phyloP scores from a whole-genome alignment of 2,797 vertebrate genomes.

The Lophius americanus region DNA sequence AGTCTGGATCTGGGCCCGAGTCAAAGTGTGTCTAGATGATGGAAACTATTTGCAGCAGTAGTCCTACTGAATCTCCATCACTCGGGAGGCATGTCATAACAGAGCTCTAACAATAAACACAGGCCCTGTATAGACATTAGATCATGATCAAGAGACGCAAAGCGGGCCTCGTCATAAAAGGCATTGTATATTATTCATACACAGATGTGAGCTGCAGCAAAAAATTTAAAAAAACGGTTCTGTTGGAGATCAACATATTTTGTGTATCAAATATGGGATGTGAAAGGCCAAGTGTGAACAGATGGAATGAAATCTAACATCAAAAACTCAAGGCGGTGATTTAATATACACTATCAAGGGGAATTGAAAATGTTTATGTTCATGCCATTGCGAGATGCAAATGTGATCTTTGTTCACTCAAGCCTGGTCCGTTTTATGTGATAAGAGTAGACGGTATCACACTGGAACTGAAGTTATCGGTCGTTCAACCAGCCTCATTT shows the following conservation, averaged over 20 bases:
- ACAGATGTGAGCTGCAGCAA: not conserved
- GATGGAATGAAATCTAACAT: not conserved
- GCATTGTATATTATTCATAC: not conserved
- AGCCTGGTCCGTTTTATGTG: not conserved
- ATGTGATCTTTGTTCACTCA: too few relatives aligned
- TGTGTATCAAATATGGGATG: not conserved
- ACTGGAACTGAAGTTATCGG: not conserved
- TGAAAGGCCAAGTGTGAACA: not conserved
- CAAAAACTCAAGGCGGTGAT: not conserved
- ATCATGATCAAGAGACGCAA: conserved; percentile 10
- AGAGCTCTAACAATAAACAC: conserved; percentile 48
- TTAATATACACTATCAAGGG: not conserved
- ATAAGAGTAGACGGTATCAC: not conserved
- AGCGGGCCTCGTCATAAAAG: conserved; percentile 29
- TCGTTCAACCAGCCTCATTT: not conserved
- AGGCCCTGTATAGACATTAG: conserved; percentile 6
- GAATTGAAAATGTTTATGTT: too few relatives aligned
- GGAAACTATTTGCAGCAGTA: conserved; percentile 62
- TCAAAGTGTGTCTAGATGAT: conserved; percentile 20
- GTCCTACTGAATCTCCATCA: conserved; percentile 52
- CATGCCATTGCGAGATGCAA: too few relatives aligned
- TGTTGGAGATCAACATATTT: not conserved
- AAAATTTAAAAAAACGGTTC: not conserved
- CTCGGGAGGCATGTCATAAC: conserved; percentile 48
- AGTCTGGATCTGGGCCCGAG: conserved; percentile 27